A percentile compares a stretch with the other conserved stretches of the same genome.
These are phyloP conservation scores for Drosophila micromelanica DNA, from an alignment of 1,140 invertebrate species.

Conservation along the genomic window DNA sequence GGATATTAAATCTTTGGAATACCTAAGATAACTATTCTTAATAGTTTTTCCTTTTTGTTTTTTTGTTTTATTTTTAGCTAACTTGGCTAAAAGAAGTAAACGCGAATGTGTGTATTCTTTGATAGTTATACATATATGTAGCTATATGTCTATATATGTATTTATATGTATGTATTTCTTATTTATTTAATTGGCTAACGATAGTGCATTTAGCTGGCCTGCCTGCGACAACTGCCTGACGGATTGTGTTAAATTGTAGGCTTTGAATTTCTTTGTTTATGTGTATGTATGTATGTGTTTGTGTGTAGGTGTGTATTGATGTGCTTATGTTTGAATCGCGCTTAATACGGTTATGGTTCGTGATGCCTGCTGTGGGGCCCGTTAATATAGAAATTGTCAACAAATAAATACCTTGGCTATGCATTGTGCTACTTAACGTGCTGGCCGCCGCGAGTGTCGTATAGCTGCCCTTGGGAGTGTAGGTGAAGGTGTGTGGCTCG, in stretches of 20 bases:
- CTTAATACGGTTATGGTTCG: slow-evolving; percentile 21
- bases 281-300: slow-evolving; percentile 4
- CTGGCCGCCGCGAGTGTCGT: slow-evolving; percentile 78
- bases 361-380: slow-evolving; percentile 25
- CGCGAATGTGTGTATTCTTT: slow-evolving; percentile 1
- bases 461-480: slow-evolving; percentile 87
- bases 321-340: slow-evolving; percentile 24
- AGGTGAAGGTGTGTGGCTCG: slow-evolving; percentile 94
- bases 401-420: slow-evolving; percentile 84
- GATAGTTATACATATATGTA: slow-evolving; percentile 28
- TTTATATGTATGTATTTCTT: slow-evolving; percentile 11
- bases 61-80: slow-evolving; percentile 2
- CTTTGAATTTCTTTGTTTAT: slow-evolving; percentile 4
- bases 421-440: slow-evolving; percentile 77
- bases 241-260: slow-evolving; percentile 7
- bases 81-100: slow-evolving; percentile 8
- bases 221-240: slow-evolving; percentile 46
- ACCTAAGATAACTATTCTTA: not conserved
- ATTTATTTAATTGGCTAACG: slow-evolving; percentile 25
- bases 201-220: slow-evolving; percentile 28
- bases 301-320: not conserved
- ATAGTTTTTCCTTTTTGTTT: not conserved
- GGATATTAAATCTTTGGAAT: not conserved
- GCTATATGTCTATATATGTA: slow-evolving; percentile 8
- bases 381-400: slow-evolving; percentile 56